phyloP scores from a whole-genome alignment of 2,113 vertebrate genomes.

The Colossoma macropomum region DNA sequence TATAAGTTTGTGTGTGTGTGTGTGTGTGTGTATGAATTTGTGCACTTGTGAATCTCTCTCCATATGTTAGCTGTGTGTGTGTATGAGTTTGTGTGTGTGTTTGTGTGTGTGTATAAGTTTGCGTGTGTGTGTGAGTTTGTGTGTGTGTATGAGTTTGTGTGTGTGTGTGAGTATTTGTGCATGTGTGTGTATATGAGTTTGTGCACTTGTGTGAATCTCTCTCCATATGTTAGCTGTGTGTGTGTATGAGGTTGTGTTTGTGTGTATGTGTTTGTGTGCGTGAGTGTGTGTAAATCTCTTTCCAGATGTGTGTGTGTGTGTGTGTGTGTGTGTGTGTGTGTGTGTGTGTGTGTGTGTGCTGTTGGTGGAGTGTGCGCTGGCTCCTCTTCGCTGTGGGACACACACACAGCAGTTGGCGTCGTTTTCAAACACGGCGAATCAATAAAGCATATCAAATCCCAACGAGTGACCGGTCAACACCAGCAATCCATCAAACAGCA shows the following conservation, averaged over 20 bases:
- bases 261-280: background rate
- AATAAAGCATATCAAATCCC: constrained; percentile 31
- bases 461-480: background rate
- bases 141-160: too few relatives aligned
- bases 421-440: constrained; percentile 3
- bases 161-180: too few relatives aligned
- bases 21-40: background rate
- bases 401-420: constrained; percentile 10
- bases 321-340: background rate
- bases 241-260: too few relatives aligned
- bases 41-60: background rate
- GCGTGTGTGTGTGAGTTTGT: too few relatives aligned
- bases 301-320: background rate
- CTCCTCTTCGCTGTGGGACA: background rate
- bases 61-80: too few relatives aligned
- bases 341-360: background rate
- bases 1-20: too few relatives aligned
- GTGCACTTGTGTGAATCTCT: too few relatives aligned
- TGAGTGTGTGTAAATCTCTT: too few relatives aligned
- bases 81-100: too few relatives aligned
- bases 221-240: too few relatives aligned
- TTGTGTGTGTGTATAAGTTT: too few relatives aligned
- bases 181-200: too few relatives aligned
- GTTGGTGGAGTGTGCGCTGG: background rate
- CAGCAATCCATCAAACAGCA: background rate